These are phyloP conservation scores for Morelia viridis DNA, from an alignment of 2,797 vertebrate genomes.

Conservation along the genomic window DNA sequence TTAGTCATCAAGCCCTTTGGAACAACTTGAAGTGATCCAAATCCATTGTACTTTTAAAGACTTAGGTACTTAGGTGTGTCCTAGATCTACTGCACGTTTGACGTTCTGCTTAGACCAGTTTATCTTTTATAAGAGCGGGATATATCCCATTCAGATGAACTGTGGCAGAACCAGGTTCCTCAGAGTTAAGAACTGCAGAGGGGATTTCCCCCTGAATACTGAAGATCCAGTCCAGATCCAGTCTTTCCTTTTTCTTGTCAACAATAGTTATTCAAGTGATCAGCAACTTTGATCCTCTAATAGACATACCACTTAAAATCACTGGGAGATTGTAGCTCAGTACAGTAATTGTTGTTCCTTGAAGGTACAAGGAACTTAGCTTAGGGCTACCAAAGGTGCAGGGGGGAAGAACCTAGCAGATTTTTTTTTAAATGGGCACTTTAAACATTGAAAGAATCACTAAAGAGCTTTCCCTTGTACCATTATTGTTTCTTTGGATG, in stretches of 20 bases:
- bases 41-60: no score
- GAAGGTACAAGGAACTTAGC: slow-evolving; percentile 13
- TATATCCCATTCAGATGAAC: background rate
- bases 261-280: slow-evolving; percentile 30
- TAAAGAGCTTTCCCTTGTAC: background rate
- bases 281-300: slow-evolving; percentile 21
- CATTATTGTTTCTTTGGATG: background rate
- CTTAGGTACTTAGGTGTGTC: no score
- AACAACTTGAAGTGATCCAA: no score
- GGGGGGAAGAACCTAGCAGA: background rate
- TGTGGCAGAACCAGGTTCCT: background rate
- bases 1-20: no score
- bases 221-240: background rate
- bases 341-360: slow-evolving; percentile 5
- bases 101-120: no score
- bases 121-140: no score
- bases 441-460: background rate
- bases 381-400: background rate
- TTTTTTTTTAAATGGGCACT: background rate
- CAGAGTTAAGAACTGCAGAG: background rate
- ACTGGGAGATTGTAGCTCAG: slow-evolving; percentile 14
- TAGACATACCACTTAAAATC: slow-evolving; percentile 25
- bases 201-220: background rate
- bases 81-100: no score
- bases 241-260: slow-evolving; percentile 17